Percentiles rank a stretch among this genome's conserved stretches.
phyloP scores from a whole-genome alignment of 1,140 invertebrate genomes.

The Goniozus legneri region DNA sequence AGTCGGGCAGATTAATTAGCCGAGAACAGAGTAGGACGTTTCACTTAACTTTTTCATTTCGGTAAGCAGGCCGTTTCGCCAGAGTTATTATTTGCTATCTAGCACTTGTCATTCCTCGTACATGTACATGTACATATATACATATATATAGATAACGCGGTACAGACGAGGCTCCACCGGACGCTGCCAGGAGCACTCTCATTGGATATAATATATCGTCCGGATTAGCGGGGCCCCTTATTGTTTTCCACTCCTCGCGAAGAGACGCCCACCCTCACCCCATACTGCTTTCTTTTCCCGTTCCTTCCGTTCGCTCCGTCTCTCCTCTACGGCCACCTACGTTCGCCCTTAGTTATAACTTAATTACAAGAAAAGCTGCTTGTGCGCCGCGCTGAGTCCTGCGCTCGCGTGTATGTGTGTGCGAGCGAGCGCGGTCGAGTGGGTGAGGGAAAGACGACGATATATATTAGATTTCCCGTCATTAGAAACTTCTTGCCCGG shows the following conservation, averaged over 20 bases:
- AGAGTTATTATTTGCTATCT: too few relatives aligned
- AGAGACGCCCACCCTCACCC: slow-evolving; percentile 13
- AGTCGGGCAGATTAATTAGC: too few relatives aligned
- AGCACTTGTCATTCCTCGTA: too few relatives aligned
- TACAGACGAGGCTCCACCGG: neutral
- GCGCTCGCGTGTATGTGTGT: too few relatives aligned
- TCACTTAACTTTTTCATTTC: too few relatives aligned
- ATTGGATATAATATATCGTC: slow-evolving; percentile 50
- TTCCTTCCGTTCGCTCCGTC: slow-evolving; percentile 7
- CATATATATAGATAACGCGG: slow-evolving; percentile 4
- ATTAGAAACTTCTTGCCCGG: slow-evolving; percentile 41
- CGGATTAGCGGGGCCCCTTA: slow-evolving; percentile 49
- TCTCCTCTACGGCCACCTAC: slow-evolving; percentile 1
- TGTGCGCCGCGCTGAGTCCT: slow-evolving; percentile 18
- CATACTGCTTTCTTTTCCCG: slow-evolving; percentile 18
- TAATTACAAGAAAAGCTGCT: slow-evolving; percentile 53
- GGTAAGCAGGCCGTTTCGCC: too few relatives aligned
- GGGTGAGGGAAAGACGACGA: too few relatives aligned
- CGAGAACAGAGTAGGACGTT: too few relatives aligned
- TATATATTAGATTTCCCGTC: slow-evolving; percentile 52
- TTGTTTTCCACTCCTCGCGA: slow-evolving; percentile 51
- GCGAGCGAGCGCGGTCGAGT: slow-evolving; percentile 18
- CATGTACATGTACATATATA: too few relatives aligned
- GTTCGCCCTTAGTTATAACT: slow-evolving; percentile 46
- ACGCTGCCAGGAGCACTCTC: slow-evolving; percentile 46